phyloP scores from a whole-genome alignment of 2,113 vertebrate genomes.

The Dicaeum eximium region DNA sequence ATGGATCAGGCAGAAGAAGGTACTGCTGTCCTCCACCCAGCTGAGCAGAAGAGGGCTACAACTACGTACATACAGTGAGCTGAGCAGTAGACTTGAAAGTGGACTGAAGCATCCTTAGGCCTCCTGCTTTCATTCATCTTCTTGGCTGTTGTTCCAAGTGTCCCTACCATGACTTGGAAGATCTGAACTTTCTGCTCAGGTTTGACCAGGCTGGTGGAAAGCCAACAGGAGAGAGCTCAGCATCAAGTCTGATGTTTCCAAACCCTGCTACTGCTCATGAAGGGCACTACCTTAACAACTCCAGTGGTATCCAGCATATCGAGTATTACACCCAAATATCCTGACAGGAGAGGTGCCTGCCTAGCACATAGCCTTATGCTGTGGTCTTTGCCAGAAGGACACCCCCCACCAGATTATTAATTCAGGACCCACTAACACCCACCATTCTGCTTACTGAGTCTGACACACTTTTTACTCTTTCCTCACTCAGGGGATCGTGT shows the following conservation, averaged over 20 bases:
- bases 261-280: not conserved
- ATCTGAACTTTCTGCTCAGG: not conserved
- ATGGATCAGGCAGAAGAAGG: not conserved
- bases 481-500: not conserved
- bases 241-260: not conserved
- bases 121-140: not conserved
- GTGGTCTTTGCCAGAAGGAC: not conserved
- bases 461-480: not conserved
- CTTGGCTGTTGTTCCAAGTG: not conserved
- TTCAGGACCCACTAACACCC: not conserved
- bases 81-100: not conserved
- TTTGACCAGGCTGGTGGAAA: not conserved
- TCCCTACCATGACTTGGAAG: not conserved
- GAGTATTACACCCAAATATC: not conserved
- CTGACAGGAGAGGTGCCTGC: not conserved
- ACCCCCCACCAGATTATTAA: not conserved
- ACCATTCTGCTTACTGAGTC: not conserved
- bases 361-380: not conserved
- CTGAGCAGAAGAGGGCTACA: not conserved
- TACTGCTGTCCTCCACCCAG: not conserved
- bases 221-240: not conserved
- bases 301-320: not conserved
- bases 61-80: not conserved
- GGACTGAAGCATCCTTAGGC: not conserved
- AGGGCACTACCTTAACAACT: not conserved